These are phyloP conservation scores for Acridotheres tristis DNA, from an alignment of 2,797 vertebrate species.

Conservation along the genomic window DNA sequence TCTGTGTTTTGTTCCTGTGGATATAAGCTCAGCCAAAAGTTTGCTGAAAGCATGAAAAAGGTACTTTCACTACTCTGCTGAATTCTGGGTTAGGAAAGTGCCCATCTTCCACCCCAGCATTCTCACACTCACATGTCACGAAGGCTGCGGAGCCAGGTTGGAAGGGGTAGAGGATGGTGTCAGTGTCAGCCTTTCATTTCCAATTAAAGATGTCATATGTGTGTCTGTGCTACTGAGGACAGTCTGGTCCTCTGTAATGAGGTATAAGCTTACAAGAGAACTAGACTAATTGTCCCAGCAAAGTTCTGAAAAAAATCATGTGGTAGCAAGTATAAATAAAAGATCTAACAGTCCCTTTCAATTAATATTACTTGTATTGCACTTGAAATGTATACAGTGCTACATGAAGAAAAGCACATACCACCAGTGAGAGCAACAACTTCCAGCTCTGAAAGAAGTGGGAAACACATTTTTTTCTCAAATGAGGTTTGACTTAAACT, in stretches of 20 bases:
- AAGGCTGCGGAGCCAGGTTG: background rate
- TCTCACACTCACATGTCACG: accelerated
- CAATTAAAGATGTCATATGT: background rate
- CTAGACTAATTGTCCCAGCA: background rate
- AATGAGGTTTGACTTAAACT: constrained; percentile 14
- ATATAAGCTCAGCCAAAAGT: background rate
- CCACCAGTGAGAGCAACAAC: background rate
- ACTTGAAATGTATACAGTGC: constrained; percentile 41
- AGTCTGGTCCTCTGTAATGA: background rate
- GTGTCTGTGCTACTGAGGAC: background rate
- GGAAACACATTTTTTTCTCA: constrained; percentile 26
- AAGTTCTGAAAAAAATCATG: background rate
- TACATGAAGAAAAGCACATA: constrained; percentile 43
- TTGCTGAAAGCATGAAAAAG: background rate
- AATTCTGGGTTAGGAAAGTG: background rate
- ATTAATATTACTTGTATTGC: constrained; percentile 17
- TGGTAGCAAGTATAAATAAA: background rate
- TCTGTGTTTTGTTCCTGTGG: background rate
- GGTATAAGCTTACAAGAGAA: background rate
- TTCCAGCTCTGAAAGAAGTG: constrained; percentile 12
- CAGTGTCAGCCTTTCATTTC: background rate
- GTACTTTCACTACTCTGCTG: background rate
- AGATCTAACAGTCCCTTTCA: constrained; percentile 11
- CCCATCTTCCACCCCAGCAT: background rate
- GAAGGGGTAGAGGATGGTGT: background rate